Conservation (phyloP, 1,140 invertebrate genomes). For the Drosophila mayri region DNA sequence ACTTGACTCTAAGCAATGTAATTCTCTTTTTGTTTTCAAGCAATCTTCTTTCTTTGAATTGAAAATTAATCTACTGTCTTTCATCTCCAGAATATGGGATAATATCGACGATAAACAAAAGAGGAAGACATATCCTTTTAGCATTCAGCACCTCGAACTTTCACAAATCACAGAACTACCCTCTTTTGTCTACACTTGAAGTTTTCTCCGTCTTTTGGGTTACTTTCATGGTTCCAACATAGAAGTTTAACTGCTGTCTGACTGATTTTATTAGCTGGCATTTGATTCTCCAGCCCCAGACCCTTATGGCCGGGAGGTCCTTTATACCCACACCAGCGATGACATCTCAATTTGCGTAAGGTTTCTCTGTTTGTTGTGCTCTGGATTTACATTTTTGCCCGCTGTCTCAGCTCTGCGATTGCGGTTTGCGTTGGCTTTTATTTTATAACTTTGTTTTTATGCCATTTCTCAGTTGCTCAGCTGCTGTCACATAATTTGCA, state of each 20-base stretch:
- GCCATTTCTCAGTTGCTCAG: slow-evolving; percentile 59
- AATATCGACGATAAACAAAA: background rate
- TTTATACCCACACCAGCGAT: slow-evolving; percentile 22
- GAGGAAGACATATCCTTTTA: background rate
- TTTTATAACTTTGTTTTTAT: slow-evolving; percentile 78
- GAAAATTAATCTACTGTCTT: background rate
- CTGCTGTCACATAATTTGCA: slow-evolving; percentile 67
- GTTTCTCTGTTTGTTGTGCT: slow-evolving; percentile 42
- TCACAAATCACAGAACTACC: background rate
- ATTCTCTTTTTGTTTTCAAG: background rate
- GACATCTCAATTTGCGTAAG: slow-evolving; percentile 58
- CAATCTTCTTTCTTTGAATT: background rate
- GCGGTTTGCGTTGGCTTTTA: slow-evolving; percentile 31
- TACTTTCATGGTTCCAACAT: slow-evolving; percentile 15
- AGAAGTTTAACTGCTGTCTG: slow-evolving; percentile 60
- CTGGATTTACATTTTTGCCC: slow-evolving; percentile 63
- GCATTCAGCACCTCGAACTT: background rate
- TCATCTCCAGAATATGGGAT: background rate
- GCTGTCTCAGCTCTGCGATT: slow-evolving; percentile 22
- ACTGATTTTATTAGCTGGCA: slow-evolving; percentile 68
- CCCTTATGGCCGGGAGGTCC: background rate
- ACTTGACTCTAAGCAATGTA: background rate
- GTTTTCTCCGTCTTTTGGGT: slow-evolving; percentile 2
- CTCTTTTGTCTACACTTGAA: background rate
- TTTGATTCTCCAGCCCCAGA: slow-evolving; percentile 25